These are phyloP conservation scores for Rhadina sibilatrix DNA, from an alignment of 2,113 vertebrate species.

Conservation along the genomic window DNA sequence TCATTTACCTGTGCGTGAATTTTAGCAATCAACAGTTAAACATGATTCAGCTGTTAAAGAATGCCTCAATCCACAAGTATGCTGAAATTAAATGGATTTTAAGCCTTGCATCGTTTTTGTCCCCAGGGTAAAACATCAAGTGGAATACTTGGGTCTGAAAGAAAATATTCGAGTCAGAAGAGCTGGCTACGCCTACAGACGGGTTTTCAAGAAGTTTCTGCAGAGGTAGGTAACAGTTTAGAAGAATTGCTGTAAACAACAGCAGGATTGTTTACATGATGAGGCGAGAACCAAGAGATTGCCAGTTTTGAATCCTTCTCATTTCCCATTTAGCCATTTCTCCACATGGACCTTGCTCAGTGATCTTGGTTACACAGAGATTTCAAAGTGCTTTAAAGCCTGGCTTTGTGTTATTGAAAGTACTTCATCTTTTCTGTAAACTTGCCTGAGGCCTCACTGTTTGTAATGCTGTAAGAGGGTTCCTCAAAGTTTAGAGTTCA, in stretches of 20 bases:
- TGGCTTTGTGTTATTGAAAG: background rate
- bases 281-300: background rate
- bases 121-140: constrained; percentile 94
- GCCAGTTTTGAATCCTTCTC: background rate
- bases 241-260: background rate
- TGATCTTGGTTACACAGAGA: background rate
- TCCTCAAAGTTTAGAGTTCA: background rate
- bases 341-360: background rate
- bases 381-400: background rate
- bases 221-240: constrained; percentile 80
- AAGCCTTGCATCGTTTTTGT: constrained; percentile 7
- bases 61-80: background rate
- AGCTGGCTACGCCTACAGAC: constrained; percentile 94
- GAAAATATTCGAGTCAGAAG: constrained; percentile 96
- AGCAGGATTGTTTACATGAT: background rate
- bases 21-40: background rate
- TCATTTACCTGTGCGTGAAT: background rate
- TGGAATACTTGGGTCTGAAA: constrained; percentile 95
- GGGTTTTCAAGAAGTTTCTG: constrained; percentile 93
- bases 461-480: background rate
- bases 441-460: background rate
- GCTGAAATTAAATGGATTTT: background rate
- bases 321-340: background rate
- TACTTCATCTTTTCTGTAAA: background rate
- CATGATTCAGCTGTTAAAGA: background rate